A percentile compares a stretch with the other conserved stretches of the same genome.
Evolutionary conservation across 2,797 vertebrate species (phyloP).

Genomic region (Argentina silus): DNA sequence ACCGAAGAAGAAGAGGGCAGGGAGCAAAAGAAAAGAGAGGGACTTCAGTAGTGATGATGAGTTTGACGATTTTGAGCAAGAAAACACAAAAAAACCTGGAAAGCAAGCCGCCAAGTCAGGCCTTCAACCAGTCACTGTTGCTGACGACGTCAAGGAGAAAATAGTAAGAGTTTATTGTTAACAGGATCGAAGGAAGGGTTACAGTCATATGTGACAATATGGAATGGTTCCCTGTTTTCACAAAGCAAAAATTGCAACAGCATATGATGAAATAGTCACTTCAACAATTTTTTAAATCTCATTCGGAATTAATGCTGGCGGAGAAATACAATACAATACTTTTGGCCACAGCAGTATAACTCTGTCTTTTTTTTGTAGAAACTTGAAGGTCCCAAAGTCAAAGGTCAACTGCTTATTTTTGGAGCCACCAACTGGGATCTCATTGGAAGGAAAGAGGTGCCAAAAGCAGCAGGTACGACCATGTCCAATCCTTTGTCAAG

Average conservation of each 20-base stretch:
- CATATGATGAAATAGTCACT: too few species aligned
- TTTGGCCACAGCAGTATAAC: neutral
- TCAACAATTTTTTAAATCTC: neutral
- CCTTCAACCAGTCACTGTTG: constrained; percentile 81
- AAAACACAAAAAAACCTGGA: constrained; percentile 83
- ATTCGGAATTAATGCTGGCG: neutral
- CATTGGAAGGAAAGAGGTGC: constrained; percentile 96
- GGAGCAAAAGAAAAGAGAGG: constrained; percentile 79
- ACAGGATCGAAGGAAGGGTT: neutral
- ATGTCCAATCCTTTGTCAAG: neutral
- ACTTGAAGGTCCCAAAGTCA: constrained; percentile 90
- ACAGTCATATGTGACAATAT: neutral
- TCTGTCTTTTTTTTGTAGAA: constrained; percentile 75
- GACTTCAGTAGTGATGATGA: constrained; percentile 86
- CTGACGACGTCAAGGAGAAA: constrained; percentile 83
- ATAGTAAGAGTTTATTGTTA: constrained; percentile 70
- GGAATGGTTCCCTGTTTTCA: neutral
- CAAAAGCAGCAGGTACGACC: constrained; percentile 91
- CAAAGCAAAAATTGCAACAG: too few species aligned
- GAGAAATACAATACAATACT: neutral
- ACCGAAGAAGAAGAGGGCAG: constrained; percentile 77
- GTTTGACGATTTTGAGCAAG: constrained; percentile 82
- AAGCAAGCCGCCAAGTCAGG: constrained; percentile 73
- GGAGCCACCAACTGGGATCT: constrained; percentile 98
- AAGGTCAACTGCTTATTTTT: constrained; percentile 92